Conservation (phyloP, 2,113 vertebrate species). For the Notarius lentiginosus region DNA sequence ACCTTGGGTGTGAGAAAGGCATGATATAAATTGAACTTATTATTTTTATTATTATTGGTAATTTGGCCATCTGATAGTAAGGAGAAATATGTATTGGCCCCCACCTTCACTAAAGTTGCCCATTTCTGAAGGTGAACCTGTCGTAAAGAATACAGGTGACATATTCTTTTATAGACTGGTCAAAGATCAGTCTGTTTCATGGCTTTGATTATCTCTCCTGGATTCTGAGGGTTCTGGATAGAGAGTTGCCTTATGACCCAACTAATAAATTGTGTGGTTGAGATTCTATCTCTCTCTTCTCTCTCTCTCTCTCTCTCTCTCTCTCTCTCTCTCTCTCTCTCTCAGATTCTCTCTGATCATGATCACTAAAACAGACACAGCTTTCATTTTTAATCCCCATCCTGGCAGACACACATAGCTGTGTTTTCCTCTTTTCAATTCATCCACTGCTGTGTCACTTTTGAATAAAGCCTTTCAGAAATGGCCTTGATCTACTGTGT, state of each 20-base stretch:
- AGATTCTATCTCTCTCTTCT: no score
- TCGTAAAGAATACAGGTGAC: constrained; percentile 50
- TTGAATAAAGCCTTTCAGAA: constrained; percentile 22
- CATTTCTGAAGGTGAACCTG: neutral
- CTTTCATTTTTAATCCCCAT: constrained; percentile 44
- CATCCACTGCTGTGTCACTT: neutral
- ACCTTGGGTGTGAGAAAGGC: no score
- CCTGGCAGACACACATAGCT: constrained; percentile 10
- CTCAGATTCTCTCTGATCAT: constrained; percentile 22
- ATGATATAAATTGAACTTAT: no score
- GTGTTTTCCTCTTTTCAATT: constrained; percentile 14
- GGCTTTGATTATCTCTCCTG: constrained; percentile 58
- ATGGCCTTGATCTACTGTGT: neutral
- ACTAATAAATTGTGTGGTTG: constrained; percentile 20
- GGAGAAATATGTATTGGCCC: no score
- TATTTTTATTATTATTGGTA: no score
- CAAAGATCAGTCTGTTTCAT: constrained; percentile 52
- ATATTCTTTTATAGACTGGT: neutral
- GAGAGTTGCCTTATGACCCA: constrained; percentile 51
- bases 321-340: constrained; percentile 10
- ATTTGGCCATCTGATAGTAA: no score
- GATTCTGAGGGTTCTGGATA: constrained; percentile 39
- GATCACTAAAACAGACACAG: constrained; percentile 18
- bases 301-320: constrained; percentile 15
- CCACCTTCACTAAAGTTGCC: no score